Evolutionary conservation across 1,140 invertebrate species (phyloP), one percentile per base, ranked within the genome.

Genomic region (Drosophila obscura): DNA sequence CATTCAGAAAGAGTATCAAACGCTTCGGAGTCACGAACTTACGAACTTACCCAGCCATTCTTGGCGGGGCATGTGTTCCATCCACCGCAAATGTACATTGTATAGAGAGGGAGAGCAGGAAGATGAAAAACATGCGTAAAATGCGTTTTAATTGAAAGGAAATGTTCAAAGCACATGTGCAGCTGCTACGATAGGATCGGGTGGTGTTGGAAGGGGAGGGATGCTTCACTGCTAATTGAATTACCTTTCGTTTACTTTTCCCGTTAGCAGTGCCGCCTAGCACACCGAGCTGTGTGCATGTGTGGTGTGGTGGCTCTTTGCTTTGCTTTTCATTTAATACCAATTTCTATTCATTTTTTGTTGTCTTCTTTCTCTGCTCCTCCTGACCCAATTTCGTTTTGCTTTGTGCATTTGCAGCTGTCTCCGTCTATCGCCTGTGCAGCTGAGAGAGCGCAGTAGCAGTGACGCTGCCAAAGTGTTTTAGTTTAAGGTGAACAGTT

Each of bases 131-230:
- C 31, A 63, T 85, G 81, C 78, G 74, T 85, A 78, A 81, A 78
- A 75, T 85, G 82, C 82, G 83, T 78, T 87, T 87, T 82, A 85
- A 87, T 87, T 87, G 78, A 88, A 82, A 72, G 74, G 79, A 82
- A 88, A 87, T 87, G 75, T 88, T 73, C 62, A 87, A 85, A 87
- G 69, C 78, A 84, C 66, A 84, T 84, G 76, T 69, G 77, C 55
- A 59, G 49, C 50, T 61, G 46, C 45, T 56, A 31, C 57, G 11
- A 50, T 26, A n/a, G 19, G 19, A 2, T 1, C 2, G 13, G 41
- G 26, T 5, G 6, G 19, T 11, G 16, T 1, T 22, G 26, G 45
- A 26, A 26, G 41, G 11, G 48, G 51, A 6, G 4, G 16, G 67
- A 11, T 41, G 52, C 28, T 67, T 63, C 50, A 39, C 77, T 81